A percentile compares a stretch with the other conserved stretches of the same genome.
Evolutionary conservation across 2,113 vertebrate genomes (phyloP).

Genomic region (Megaceryle torquata): DNA sequence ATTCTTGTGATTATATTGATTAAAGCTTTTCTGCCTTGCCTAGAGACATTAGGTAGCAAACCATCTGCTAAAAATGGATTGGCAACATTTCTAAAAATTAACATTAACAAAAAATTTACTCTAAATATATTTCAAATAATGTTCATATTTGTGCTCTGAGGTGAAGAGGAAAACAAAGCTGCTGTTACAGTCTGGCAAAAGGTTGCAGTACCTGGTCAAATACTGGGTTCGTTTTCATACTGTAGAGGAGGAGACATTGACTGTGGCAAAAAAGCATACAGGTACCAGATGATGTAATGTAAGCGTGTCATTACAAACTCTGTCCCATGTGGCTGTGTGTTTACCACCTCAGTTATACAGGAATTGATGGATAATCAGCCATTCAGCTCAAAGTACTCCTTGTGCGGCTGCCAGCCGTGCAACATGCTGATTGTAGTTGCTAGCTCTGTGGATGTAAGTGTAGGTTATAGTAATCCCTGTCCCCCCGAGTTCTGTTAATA

Average conservation of each 20-base stretch:
- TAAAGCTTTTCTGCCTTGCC: constrained; percentile 70
- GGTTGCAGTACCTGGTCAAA: not conserved
- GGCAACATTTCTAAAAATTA: constrained; percentile 52
- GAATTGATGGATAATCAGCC: not conserved
- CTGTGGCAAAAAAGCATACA: not conserved
- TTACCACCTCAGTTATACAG: not conserved
- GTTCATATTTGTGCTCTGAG: constrained; percentile 15
- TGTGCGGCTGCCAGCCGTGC: not conserved
- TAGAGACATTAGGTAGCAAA: constrained; percentile 66
- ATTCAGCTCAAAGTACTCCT: not conserved
- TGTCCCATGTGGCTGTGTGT: not conserved
- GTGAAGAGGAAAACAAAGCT: not conserved
- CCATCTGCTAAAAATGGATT: constrained; percentile 58
- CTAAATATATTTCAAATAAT: constrained; percentile 49
- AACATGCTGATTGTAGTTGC: not conserved
- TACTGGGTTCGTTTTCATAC: not conserved
- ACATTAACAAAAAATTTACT: not conserved
- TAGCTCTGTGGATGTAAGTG: accelerated
- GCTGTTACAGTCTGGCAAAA: not conserved
- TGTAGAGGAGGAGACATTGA: accelerated
- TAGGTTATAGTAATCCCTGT: not conserved
- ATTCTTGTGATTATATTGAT: constrained; percentile 72
- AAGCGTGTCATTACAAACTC: no score
- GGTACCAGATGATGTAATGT: not conserved
- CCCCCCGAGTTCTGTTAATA: not conserved